phyloP scores from a whole-genome alignment of 2,888 invertebrate genomes.

The Drosophila ezoana region DNA sequence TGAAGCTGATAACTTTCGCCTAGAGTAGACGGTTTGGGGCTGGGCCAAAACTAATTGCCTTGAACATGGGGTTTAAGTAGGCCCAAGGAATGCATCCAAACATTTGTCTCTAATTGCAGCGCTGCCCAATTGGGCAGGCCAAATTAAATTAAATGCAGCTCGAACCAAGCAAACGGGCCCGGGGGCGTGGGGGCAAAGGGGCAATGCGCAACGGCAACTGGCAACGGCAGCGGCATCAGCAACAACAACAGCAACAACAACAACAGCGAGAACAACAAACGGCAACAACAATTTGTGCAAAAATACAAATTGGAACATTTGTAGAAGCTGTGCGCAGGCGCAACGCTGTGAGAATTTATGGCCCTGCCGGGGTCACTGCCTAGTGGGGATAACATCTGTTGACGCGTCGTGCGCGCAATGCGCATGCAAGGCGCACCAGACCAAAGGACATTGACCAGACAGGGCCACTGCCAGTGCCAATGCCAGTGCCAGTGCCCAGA shows the following conservation, averaged over 20 bases:
- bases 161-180: conserved; percentile 42
- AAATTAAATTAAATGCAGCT: conserved; percentile 79
- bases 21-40: conserved; percentile 27
- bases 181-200: conserved; percentile 2
- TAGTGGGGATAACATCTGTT: conserved; percentile 76
- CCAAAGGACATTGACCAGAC: conserved; percentile 72
- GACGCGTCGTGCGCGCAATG: conserved; percentile 79
- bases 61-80: conserved; percentile 74
- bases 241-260: conserved; percentile 30
- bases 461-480: conserved; percentile 33
- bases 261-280: conserved; percentile 25
- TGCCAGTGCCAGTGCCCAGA: conserved; percentile 5
- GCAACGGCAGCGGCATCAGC: conserved; percentile 26
- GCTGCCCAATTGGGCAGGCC: conserved; percentile 78
- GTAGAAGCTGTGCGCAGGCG: conserved; percentile 50
- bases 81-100: conserved; percentile 73
- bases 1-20: conserved; percentile 69
- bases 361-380: conserved; percentile 77
- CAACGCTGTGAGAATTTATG: conserved; percentile 78
- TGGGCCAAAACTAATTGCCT: conserved; percentile 72
- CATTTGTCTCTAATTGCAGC: conserved; percentile 81
- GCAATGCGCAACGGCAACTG: conserved; percentile 36
- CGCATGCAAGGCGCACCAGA: conserved; percentile 68
- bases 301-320: conserved; percentile 82
- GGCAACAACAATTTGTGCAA: conserved; percentile 74